Base-by-base conservation (phyloP, 2,797 vertebrate genomes). In the Dicrostonyx torquatus region DNA sequence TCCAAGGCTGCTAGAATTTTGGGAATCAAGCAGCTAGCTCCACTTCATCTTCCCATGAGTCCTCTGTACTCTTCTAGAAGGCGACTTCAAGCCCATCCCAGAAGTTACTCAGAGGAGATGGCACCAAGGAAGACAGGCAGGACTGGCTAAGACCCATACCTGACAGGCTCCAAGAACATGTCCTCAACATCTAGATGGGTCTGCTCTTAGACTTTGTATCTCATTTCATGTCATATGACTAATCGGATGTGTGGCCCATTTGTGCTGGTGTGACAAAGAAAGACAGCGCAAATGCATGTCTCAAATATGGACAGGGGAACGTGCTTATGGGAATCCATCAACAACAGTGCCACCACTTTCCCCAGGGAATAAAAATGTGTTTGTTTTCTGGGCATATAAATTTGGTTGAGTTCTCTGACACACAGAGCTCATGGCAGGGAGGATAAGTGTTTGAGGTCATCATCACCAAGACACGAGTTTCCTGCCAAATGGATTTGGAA, bases 371-470 rank as follows among this genome's bases (percentile, higher is more conserved):
- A 78, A 9, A 92, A 87, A 55, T 55, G 45, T 1, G 6, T 34
- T 60, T 13, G 31, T 86, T 90, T 91, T 37, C 70, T 68, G 70
- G 75, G 66, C 43, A 37, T 84, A 40, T 70, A 26, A 89, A 18
- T 89, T 95, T 79, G 11, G 12, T 93, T 87, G 77, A 53, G 14
- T 84, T 79, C 31, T 91, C 72, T 87, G 37, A 6, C 58, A 91
- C 31, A 92, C 4, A 7, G 89, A 93, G 90, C 66, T 97, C 80
- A 93, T 15, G 13, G 13, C 26, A 60, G 37, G 40, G 50, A 79
- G 83, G 75, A 90, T n/a, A 18, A 6, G 58, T 85, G 3, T 58
- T 26, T 87, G 76, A 96, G 89, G 29, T 79, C 11, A 72, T 58
- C 22, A 34, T 76, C 68, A 70, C 0, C n/a, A 58, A 89, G n/a